Evolutionary conservation across 1,140 invertebrate genomes (phyloP), one percentile per base, ranked within the genome.

Genomic region (Drosophila miranda): DNA sequence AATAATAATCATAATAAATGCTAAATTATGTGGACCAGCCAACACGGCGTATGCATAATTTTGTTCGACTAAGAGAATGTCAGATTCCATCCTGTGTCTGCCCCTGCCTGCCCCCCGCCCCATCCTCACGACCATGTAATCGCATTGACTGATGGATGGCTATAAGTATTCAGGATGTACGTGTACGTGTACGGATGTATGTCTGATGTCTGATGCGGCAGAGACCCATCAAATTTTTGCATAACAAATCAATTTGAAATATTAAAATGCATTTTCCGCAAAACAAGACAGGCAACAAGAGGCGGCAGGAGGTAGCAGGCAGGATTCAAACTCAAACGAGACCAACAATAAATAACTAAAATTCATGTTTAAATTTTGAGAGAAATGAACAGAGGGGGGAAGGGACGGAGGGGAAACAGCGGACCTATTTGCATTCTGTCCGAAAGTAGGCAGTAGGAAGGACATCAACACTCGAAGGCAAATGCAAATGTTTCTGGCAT

Each of bases 201-300:
- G 43, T 38, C n/a, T 3, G 13, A 21, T 6, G 21, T 42, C 23
- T 26, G 23, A 46, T 23, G 28, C 19, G 7, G 50, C 30, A 66
- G 34, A 71, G 51, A 48, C 43, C 58, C 60, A 74, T 78, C 81
- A 75, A 62, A 84, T 81, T 87, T 86, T 87, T 86, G 81, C 81
- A 86, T 86, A 86, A 81, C 82, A 86, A 86, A 86, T 86, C 77
- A 81, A 81, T 75, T 61, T 86, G 69, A 87, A 86, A 86, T 84
- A 84, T 84, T 84, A 86, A 84, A 84, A 84, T 81, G 81, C 80
- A 86, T 81, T 86, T 86, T 77, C 80, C 63, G 49, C 72, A 83
- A 73, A 61, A 59, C 58, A 78, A 78, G 63, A 81, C 78, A 72
- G 54, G 16, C 66, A 59, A 43, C 45, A 44, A 43, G 23, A 71